A percentile compares a stretch with the other conserved stretches of the same genome.
phyloP scores from a whole-genome alignment of 2,888 invertebrate genomes.

The Philonicus albiceps region DNA sequence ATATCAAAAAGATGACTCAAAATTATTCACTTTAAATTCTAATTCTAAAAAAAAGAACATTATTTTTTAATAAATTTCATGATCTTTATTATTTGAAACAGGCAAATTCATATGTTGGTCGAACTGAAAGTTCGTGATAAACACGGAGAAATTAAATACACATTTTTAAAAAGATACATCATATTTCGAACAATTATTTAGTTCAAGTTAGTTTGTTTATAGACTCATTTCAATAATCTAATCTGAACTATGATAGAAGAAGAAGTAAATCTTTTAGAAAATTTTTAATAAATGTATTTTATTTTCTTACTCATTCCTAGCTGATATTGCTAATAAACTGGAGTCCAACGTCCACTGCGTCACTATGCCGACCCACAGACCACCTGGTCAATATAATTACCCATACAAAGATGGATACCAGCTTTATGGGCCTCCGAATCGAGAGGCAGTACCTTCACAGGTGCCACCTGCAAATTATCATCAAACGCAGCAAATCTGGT shows the following conservation, averaged over 20 bases:
- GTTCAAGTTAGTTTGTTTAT: too few relatives aligned
- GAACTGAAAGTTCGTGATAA: too few relatives aligned
- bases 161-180: too few relatives aligned
- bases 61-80: too few relatives aligned
- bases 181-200: too few relatives aligned
- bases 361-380: not conserved
- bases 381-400: not conserved
- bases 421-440: not conserved
- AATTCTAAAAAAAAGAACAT: too few relatives aligned
- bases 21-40: too few relatives aligned
- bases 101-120: too few relatives aligned
- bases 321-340: not conserved
- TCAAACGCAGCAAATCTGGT: not conserved
- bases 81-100: too few relatives aligned
- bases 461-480: not conserved
- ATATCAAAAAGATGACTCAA: too few relatives aligned
- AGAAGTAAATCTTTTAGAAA: not conserved
- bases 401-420: conserved; percentile 26
- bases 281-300: not conserved
- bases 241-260: not conserved
- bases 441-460: not conserved
- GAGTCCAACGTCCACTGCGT: not conserved
- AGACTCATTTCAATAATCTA: too few relatives aligned
- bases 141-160: too few relatives aligned
- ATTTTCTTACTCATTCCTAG: not conserved